phyloP scores from a whole-genome alignment of 2,113 vertebrate species.

The Pseudorasbora parva region DNA sequence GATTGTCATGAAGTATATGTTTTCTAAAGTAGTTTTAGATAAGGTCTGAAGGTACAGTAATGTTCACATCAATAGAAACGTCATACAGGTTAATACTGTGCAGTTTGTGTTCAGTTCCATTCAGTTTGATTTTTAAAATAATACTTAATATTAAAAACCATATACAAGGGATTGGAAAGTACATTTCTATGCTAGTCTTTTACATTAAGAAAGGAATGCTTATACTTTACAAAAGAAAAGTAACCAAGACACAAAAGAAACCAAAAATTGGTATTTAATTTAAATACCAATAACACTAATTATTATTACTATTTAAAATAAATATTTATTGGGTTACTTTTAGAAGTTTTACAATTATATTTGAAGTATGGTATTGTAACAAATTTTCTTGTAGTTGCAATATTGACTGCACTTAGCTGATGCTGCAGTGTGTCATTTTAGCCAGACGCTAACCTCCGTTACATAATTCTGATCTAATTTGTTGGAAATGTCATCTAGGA shows the following conservation, averaged over 20 bases:
- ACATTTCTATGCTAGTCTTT: neutral
- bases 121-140: neutral
- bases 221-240: too few species aligned
- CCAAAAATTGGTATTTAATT: too few species aligned
- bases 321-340: too few species aligned
- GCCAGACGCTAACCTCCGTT: neutral
- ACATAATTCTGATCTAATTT: constrained; percentile 28
- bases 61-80: neutral
- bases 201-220: neutral
- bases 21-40: neutral
- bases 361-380: neutral
- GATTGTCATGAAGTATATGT: neutral
- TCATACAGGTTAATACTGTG: neutral
- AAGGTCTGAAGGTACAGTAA: neutral
- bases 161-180: neutral
- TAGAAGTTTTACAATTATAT: neutral
- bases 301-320: too few species aligned
- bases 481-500: constrained; percentile 22
- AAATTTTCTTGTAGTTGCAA: neutral
- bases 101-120: neutral
- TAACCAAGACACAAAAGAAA: too few species aligned
- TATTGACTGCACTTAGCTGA: neutral
- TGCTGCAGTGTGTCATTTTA: neutral
- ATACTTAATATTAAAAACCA: neutral
- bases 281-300: too few species aligned